Base-by-base conservation (phyloP, 2,888 invertebrate genomes). In the Rhodophaea formosa region DNA sequence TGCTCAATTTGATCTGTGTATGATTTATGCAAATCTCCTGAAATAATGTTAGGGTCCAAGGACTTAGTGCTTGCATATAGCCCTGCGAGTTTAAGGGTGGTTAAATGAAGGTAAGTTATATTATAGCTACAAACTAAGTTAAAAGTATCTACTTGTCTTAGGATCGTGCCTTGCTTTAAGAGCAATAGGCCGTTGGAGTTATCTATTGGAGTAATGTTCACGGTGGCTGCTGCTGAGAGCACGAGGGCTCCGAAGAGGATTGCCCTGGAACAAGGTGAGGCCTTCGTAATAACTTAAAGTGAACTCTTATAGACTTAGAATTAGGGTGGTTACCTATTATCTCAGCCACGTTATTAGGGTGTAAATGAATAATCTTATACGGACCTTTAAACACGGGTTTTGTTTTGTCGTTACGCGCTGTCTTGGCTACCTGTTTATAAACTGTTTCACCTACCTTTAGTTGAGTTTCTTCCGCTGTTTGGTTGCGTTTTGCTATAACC, bases 261-360 rank as follows among this genome's bases (percentile, higher is more conserved):
- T 3, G 8, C 16, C 16, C 45, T 46, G 23, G 8, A 46, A 46
- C 16, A 15, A 17, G 15, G 8, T 2, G 8, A 6, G 45, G 45
- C 8, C 45, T 16, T 17, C 45, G 16, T 46, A 68, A 39, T 62
- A 72, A 57, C 7, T 63, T 54, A 29, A 68, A 71, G 46, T 68
- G 70, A 8, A 69, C 68, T 53, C 68, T 60, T 1, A 70, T 69
- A 1, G 69, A 58, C 59, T 71, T 70, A 0, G 71, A 62, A 53
- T 71, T 72, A 1, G 66, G 60, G 7, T 71, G 66, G 15, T 68
- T 72, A 10, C 68, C 68, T 63, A 74, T 58, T 17, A 71, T 72
- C 55, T 73, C 68, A 0, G 67, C 67, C 10, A 65, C 64, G 43
- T 72, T 65, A 32, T 70, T 63, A 0, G 70, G 70, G n/a, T 74